Base-by-base conservation (phyloP, 2,797 vertebrate species). In the Tarsius wallacei region DNA sequence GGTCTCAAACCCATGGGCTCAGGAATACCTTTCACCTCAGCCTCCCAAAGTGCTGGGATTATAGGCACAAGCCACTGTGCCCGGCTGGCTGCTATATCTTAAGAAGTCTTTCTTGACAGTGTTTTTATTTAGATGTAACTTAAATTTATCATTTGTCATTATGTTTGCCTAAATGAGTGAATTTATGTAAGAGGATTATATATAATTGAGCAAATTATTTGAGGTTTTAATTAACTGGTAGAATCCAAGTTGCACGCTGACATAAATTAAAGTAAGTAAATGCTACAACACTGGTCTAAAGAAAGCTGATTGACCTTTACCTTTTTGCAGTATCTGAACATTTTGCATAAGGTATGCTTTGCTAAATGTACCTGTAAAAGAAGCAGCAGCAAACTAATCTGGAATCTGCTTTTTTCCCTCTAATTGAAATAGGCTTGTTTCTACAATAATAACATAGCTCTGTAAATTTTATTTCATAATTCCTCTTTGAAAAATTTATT, bases 401-500 rank as follows among this genome's bases (percentile, higher is more conserved):
- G 12, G 64, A 61, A 42, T 80, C 13, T 86, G 16, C 33, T 81
- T 21, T 87, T 63, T 82, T 28, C 57, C 73, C 31, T 81, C n/a
- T 64, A 82, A 82, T 19, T 94, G 47, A 82, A 88, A 74, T 57
- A 55, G 19, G 47, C n/a, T 82, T 76, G 21, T 14, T 26, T 57
- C 59, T 94, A 47, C 4, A 63, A 61, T 64, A 94, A 74, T 82
- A 66, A 47, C 61, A 42, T 73, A 80, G 21, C n/a, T 94, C 36
- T 90, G 13, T 94, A 31, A 78, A 55, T 84, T 85, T 85, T 74
- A 73, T 71, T 96, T 90, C 66, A 33, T 59, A 81, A 86, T 66
- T 81, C 21, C 33, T 90, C 74, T 90, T 68, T 74, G 70, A 93
- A 89, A 89, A 55, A 88, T 95, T 90, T 7, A 17, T 66, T 89